Conservation (phyloP, 2,888 invertebrate species). For the Stenolophus ochropezus region DNA sequence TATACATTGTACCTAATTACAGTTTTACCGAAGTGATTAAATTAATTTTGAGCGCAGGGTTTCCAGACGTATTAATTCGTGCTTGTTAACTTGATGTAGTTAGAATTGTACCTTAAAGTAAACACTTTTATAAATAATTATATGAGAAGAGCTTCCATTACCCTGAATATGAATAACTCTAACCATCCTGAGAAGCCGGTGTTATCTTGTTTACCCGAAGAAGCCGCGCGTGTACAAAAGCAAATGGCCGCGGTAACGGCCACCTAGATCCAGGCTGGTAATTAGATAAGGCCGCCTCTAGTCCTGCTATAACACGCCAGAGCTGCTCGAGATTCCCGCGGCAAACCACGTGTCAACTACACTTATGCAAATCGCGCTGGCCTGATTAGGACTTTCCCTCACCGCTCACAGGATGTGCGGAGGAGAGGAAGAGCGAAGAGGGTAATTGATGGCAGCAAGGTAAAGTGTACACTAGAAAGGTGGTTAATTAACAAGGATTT, state of each 20-base stretch:
- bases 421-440: background rate
- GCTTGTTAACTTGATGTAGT: too few species aligned
- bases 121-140: too few species aligned
- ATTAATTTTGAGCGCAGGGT: too few species aligned
- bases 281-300: background rate
- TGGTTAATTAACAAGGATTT: background rate
- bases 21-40: too few species aligned
- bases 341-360: constrained; percentile 54
- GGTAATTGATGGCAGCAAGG: background rate
- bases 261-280: background rate
- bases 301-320: too few species aligned
- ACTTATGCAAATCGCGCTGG: constrained; percentile 52
- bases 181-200: too few species aligned
- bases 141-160: too few species aligned
- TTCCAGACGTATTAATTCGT: too few species aligned
- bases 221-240: background rate
- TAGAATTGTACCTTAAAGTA: too few species aligned
- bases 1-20: too few species aligned
- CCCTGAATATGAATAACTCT: too few species aligned
- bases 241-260: background rate
- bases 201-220: background rate
- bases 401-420: background rate
- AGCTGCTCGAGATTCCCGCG: constrained; percentile 10
- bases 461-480: background rate
- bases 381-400: background rate